Evolutionary conservation across 2,888 invertebrate genomes (phyloP).

Genomic region (Elmis aenea): DNA sequence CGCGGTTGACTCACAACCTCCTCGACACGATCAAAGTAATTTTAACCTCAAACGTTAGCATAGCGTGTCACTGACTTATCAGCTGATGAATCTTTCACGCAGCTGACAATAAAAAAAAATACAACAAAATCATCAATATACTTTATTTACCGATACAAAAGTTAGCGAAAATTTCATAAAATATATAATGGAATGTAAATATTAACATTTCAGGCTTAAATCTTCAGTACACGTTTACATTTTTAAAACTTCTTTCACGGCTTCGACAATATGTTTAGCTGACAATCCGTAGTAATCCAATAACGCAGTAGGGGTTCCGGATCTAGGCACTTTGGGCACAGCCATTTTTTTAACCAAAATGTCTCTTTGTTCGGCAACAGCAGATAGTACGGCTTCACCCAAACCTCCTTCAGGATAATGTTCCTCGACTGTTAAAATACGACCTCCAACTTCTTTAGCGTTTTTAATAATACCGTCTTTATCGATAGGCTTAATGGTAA

Average conservation of each 20-base stretch:
- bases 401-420: slow-evolving; percentile 95
- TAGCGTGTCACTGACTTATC: not conserved
- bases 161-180: not conserved
- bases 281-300: slow-evolving; percentile 88
- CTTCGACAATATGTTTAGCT: slow-evolving; percentile 69
- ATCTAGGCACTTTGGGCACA: slow-evolving; percentile 81
- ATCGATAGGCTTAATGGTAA: slow-evolving; percentile 95
- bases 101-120: not conserved
- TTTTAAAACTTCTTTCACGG: slow-evolving; percentile 61
- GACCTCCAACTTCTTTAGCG: slow-evolving; percentile 74
- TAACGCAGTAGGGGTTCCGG: slow-evolving; percentile 82
- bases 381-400: slow-evolving; percentile 90
- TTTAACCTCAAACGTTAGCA: slow-evolving; percentile 14
- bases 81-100: not conserved
- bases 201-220: slow-evolving; percentile 1
- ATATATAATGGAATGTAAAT: slow-evolving; percentile 6
- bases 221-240: too few species aligned
- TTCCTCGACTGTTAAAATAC: slow-evolving; percentile 91
- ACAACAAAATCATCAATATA: not conserved
- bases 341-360: slow-evolving; percentile 73
- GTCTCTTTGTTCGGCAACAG: slow-evolving; percentile 66
- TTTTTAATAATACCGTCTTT: slow-evolving; percentile 66
- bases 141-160: not conserved
- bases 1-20: too few species aligned
- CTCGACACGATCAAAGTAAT: slow-evolving; percentile 8